Base-by-base conservation (phyloP, 2,888 invertebrate species). In the Cetonia aurata region DNA sequence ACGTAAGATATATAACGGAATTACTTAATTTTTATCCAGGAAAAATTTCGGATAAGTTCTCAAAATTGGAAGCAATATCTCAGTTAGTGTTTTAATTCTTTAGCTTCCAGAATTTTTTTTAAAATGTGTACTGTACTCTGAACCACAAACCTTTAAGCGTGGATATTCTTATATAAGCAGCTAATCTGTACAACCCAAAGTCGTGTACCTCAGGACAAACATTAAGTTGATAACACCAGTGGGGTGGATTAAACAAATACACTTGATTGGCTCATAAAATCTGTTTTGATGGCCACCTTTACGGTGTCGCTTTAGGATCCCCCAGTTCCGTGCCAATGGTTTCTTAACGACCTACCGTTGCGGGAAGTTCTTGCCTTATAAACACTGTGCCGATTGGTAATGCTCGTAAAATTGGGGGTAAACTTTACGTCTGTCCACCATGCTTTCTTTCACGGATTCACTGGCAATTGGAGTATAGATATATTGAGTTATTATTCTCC, bases 241-340 rank as follows among this genome's bases (percentile, higher is more conserved):
- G 37, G 62, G 41, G 62, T 25, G 62, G 62, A 62, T 62, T 62
- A 62, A 37, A 48, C 62, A 62, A 62, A 50, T 60, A 46, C 48
- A 48, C 48, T 50, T 37, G 62, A 62, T 62, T 62, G 62, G 50
- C 72, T 67, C 69, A 71, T 73, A 71, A 72, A 75, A 75, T 74
- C 72, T 72, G 75, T 75, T 78, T 76, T 77, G 77, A 79, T 78
- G 77, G 78, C 78, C 77, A 77, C 78, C 78, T 79, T 79, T 79
- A 77, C 76, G 73, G 33, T 50, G 17, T 15, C 6, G 25, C 48
- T 62, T 62, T 62, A 19, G 62, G 37, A 50, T 33, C 50, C 74
- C 74, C 69, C 72, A 74, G 75, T 74, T 76, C 74, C 77, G 74
- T 69, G 71, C 70, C 62, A 70, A 72, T 71, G 72, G 71, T 70